Percentiles rank a stretch among this genome's conserved stretches.
Conservation (phyloP, 2,888 invertebrate species). For the Hirtodrosophila duncani region DNA sequence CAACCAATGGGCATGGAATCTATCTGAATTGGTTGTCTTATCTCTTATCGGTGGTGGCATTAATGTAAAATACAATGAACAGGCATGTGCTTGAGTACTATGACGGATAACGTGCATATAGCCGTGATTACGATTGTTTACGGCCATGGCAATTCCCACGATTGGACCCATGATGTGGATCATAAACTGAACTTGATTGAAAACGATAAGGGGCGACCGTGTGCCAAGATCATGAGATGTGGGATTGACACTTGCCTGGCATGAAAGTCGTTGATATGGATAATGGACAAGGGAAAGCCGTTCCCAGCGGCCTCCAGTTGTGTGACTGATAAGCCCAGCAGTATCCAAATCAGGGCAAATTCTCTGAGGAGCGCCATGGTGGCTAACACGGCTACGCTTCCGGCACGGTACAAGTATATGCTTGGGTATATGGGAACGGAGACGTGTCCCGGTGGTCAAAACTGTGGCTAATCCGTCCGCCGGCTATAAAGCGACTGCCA, state of each 20-base stretch:
- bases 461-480: constrained; percentile 27
- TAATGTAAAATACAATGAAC: no score
- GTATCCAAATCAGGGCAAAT: no score
- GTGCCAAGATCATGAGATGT: no score
- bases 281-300: constrained; percentile 74
- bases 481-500: constrained; percentile 42
- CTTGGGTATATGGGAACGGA: no score
- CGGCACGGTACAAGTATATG: no score
- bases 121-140: constrained; percentile 34
- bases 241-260: constrained; percentile 71
- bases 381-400: no score
- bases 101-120: constrained; percentile 13
- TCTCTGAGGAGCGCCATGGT: neutral
- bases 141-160: constrained; percentile 16
- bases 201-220: neutral
- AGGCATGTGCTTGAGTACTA: neutral
- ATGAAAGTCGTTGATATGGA: constrained; percentile 78
- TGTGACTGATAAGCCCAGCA: no score
- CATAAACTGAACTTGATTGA: neutral
- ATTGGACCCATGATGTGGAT: constrained; percentile 10
- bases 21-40: no score
- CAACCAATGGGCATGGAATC: constrained; percentile 18
- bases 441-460: no score
- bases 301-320: constrained; percentile 34
- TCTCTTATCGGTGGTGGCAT: constrained; percentile 19